These are phyloP conservation scores for Monopterus albus DNA, from an alignment of 2,113 vertebrate genomes.

Conservation along the genomic window DNA sequence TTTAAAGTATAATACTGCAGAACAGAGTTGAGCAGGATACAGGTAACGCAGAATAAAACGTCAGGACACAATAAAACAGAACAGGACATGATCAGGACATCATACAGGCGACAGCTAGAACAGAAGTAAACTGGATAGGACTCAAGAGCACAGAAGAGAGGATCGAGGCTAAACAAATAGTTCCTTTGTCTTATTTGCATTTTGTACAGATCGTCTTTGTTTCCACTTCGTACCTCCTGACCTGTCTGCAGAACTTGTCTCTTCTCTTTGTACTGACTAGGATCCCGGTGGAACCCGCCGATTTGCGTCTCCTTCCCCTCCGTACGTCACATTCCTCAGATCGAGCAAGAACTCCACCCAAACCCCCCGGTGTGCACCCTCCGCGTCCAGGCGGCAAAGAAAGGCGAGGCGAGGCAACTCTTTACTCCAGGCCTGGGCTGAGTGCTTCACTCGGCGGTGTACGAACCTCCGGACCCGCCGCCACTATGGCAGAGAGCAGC, in stretches of 20 bases:
- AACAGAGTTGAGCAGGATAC: background rate
- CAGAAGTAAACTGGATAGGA: background rate
- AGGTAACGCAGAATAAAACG: no score
- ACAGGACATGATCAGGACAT: no score
- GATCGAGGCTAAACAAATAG: background rate
- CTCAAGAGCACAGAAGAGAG: background rate
- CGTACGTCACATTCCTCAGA: conserved; percentile 61
- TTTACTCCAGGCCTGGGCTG: conserved; percentile 27
- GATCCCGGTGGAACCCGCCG: conserved; percentile 21
- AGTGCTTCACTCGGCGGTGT: conserved; percentile 31
- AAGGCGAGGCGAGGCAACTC: background rate
- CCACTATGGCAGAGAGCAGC: background rate
- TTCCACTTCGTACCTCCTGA: conserved; percentile 53
- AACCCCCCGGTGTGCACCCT: conserved; percentile 6
- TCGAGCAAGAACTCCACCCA: conserved; percentile 29
- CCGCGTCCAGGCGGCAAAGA: background rate
- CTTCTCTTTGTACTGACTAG: conserved; percentile 1
- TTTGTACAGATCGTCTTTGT: background rate
- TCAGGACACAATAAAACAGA: background rate
- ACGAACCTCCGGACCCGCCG: conserved; percentile 31
- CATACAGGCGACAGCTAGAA: no score
- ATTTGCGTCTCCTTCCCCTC: conserved; percentile 28
- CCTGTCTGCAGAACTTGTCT: conserved; percentile 40
- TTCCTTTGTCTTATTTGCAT: conserved; percentile 16
- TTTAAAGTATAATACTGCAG: background rate